Evolutionary conservation across 2,113 vertebrate genomes (phyloP), one percentile per base, ranked within the genome.

Genomic region (Balaeniceps rex): DNA sequence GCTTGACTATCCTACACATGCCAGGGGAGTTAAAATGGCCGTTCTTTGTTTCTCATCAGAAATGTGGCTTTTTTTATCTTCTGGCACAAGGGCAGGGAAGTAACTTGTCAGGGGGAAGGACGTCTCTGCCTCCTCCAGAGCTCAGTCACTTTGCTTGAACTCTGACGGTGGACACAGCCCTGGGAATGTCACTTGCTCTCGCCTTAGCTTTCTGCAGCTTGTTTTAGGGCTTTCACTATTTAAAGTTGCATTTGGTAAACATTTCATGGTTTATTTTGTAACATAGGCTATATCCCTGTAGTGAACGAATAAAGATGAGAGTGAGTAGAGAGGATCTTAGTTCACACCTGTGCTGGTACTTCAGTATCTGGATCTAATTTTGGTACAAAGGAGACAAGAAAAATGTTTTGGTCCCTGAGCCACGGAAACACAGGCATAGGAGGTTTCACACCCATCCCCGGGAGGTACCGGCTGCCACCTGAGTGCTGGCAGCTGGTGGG

Each of bases 271-370:
- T 93, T 80, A 63, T 83, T 96, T 91, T 88, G 75, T 88, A 93
- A 64, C 28, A 51, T 15, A 64, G 4, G 26, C 34, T 82, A 19
- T n/a, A 40, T 46, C 36, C 52, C 36, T 61, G n/a, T 66, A 55
- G n/a, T 49, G 64, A 95, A 74, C 40, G 36, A 97, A 95, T 93
- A 96, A 97, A 97, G 75, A 46, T 24, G 31, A 52, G 87, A 57
- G 33, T 46, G 40, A 31, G 63, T 69, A 66, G 71, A 66, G 55
- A 69, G 49, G n/a, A 68, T 33, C 64, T 91, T 49, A 70, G 36
- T 19, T 75, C 51, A 44, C 40, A 47, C 33, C 47, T 85, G n/a
- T 80, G 81, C 81, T 74, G 74, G 58, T 25, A 33, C 68, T 79
- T 84, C 17, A 64, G 33, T 36, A 46, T 54, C 58, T 52, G 38